Base-by-base conservation (phyloP, 1,140 invertebrate species). In the Bombus turneri region DNA sequence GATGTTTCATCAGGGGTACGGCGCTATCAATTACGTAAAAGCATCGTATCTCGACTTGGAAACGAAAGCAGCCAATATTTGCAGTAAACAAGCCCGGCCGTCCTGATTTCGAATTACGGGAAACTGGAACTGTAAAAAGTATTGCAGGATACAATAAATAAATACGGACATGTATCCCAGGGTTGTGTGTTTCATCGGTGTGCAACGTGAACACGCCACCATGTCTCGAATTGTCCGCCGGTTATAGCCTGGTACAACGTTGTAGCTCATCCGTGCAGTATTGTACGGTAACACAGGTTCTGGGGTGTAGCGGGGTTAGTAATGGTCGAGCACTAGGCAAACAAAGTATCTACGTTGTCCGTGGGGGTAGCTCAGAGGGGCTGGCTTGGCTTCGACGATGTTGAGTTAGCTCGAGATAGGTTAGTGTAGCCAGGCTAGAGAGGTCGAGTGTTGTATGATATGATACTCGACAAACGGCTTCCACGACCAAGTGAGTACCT, bases 361-460 rank as follows among this genome's bases (percentile, higher is more conserved):
- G 75, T 66, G 47, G 79, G 78, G 86, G 77, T 75, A 78, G 79
- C 85, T 75, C 78, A 73, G 82, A 87, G 87, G 79, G 85, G 79
- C 81, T 84, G 88, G 75, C 86, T 71, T 86, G 82, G 86, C 81
- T 89, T 88, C 76, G 72, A 83, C 64, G 78, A 91, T 88, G 89
- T 92, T 93, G 91, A 91, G 92, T 87, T 90, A 87, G 89, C 78
- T 75, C 47, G 84, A 85, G 90, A 88, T 85, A 88, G 88, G 89
- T 91, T 90, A 83, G 87, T 86, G 83, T 78, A 84, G 78, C 75
- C 79, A 62, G 76, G 78, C 81, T 43, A 81, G 88, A 79, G 87
- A 84, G 91, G 91, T 92, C 91, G 90, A 93, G 92, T 92, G 91
- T 91, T 90, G 89, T 87, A 91, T 77, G 89, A 92, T 92, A 92